Evolutionary conservation across 2,888 invertebrate species (phyloP), one percentile per base, ranked within the genome.

Genomic region (Eupithecia tripunctaria): DNA sequence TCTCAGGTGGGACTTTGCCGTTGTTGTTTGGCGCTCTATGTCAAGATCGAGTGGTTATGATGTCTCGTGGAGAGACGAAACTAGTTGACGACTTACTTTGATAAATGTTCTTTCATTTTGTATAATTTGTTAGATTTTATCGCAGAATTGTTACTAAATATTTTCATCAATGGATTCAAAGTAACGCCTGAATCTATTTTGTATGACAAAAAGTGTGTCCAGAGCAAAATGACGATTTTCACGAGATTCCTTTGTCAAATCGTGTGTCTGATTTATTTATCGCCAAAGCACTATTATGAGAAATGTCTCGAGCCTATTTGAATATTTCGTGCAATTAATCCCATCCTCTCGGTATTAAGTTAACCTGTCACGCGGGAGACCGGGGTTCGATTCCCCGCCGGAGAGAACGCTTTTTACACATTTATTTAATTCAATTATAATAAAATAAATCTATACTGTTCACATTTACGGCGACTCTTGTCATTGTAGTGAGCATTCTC

Each of bases 371-470:
- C 94, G 94, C 94, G 94, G 94, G 94, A 95, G 95, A 94, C 94
- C 94, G 93, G 94, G 94, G 94, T 95, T 95, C 94, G 94, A 94
- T 94, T 94, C 94, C 94, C 94, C 93, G 94, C 94, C 93, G 94
- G 91, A 89, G 91, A 90, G 89, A 78, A 1, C 47, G 62, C 84
- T 86, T 86, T 83, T 72, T 38, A 38, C 64, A 38, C 14, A 12
- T 38, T 15, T 36, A 5, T 41, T 36, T 38, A 6, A 21, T 29
- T 63, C 21, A 63, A 56, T 25, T 56, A 1, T 14, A 14, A 21
- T 25, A 25, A 56, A 14, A 56, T 56, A 25, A 25, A 25, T 56
- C 14, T 18, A 60, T 60, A 29, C 60, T 29, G 60, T 29, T 29
- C 15, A 29, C 60, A 18, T 29, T 29, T 8, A 29, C 60, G 12